Base-by-base conservation (phyloP, 2,113 vertebrate genomes). In the Cyprinodon variegatus region DNA sequence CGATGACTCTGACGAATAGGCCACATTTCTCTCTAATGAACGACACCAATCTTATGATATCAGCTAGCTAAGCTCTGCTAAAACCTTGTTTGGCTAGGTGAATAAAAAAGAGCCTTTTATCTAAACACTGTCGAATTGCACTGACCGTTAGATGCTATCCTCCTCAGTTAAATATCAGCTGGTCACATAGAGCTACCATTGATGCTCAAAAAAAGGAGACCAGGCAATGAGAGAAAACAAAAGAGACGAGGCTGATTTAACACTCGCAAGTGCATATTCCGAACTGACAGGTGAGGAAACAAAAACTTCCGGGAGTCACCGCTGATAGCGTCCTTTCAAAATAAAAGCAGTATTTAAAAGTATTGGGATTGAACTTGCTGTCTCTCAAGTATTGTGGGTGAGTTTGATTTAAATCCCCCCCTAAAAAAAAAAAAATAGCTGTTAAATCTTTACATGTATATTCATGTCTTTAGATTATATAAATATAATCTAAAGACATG, bases 271-370 rank as follows among this genome's bases (percentile, higher is more conserved):
- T 86, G 70, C 78, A 84, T 83, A 81, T 66, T 82, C 84, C 74
- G 78, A 82, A 79, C 73, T 90, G 91, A 92, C 89, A 93, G 91
- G 86, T 89, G 88, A 89, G 79, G 78, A 93, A 91, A 92, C 87
- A 89, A 91, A 92, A 91, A 93, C 92, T 93, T 93, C 92, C 92
- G 92, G 91, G 91, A 89, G 83, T 86, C 86, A 78, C 81, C 79
- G 72, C 72, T 65, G 77, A 36, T 17, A 0, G 14, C 29, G 70
- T 46, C 67, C 39, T 84, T 92, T 91, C 92, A 92, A 79, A 91
- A 87, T 92, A 93, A 92, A 88, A 65, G 85, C 66, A 59, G 20
- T 3, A n/a, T 3, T 4, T 4, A 20, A 5, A 20, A 15, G 36
- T 29, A n/a, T 29, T 29, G 29, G 29, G 29, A 29, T 29, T 29